phyloP scores from a whole-genome alignment of 2,888 invertebrate species.

The Trichacis sp. region DNA sequence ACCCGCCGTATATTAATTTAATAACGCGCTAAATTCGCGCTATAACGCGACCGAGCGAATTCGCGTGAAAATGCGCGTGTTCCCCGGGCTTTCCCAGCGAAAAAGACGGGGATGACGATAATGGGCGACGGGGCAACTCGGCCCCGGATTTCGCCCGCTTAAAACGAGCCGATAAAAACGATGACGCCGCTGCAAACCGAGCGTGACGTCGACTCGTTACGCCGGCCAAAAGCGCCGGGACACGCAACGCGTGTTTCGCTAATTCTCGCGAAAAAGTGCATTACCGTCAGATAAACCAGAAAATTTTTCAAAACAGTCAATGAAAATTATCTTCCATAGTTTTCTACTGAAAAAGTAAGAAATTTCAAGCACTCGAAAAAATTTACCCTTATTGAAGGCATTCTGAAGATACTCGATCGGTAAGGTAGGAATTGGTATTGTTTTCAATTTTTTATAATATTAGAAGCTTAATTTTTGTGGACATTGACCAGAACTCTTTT shows the following conservation, averaged over 20 bases:
- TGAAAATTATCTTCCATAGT: too few species aligned
- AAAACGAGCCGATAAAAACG: constrained; percentile 6
- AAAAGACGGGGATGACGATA: constrained; percentile 17
- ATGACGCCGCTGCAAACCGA: neutral
- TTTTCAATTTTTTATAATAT: too few species aligned
- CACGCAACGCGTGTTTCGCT: constrained; percentile 1
- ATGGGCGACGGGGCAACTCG: constrained; percentile 1
- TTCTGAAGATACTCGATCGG: too few species aligned
- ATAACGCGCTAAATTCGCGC: constrained; percentile 29
- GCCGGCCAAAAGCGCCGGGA: neutral
- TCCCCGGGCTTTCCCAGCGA: constrained; percentile 1
- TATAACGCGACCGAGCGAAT: constrained; percentile 24
- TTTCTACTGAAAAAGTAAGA: too few species aligned
- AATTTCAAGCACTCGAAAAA: too few species aligned
- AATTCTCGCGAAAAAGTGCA: too few species aligned
- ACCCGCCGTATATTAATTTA: constrained; percentile 30
- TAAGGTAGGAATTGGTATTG: too few species aligned
- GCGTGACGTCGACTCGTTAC: neutral
- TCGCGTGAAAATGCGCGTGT: constrained; percentile 5
- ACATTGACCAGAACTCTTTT: too few species aligned
- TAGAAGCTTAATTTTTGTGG: too few species aligned
- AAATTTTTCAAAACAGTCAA: too few species aligned
- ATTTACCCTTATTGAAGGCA: too few species aligned
- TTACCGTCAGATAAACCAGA: too few species aligned
- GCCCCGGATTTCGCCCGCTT: neutral